Percentiles rank a stretch among this genome's conserved stretches.
These are phyloP conservation scores for Lapara coniferarum DNA, from an alignment of 2,888 invertebrate species.

Conservation along the genomic window DNA sequence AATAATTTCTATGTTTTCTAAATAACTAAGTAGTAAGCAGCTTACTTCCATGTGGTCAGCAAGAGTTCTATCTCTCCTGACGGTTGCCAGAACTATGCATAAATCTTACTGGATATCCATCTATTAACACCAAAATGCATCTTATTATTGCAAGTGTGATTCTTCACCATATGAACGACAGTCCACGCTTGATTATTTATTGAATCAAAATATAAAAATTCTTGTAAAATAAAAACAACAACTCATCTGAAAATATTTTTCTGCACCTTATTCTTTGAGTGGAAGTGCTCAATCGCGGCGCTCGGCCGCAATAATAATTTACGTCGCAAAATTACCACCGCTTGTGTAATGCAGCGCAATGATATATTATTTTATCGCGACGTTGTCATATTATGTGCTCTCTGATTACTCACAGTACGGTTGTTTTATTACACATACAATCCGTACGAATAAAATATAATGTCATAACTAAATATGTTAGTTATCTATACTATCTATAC, in stretches of 20 bases:
- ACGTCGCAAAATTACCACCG: slow-evolving; percentile 58
- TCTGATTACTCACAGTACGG: slow-evolving; percentile 30
- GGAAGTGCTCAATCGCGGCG: slow-evolving; percentile 44
- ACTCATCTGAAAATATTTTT: slow-evolving; percentile 24
- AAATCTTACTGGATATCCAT: too few species aligned
- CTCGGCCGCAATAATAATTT: slow-evolving; percentile 52
- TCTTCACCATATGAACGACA: too few species aligned
- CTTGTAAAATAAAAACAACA: not conserved
- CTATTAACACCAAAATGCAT: too few species aligned
- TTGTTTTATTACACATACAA: slow-evolving; percentile 19
- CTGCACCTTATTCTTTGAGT: slow-evolving; percentile 47
- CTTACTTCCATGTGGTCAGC: too few species aligned
- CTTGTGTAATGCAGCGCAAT: slow-evolving; percentile 65
- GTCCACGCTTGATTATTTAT: too few species aligned
- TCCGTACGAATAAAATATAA: not conserved
- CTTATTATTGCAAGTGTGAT: too few species aligned
- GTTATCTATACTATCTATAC: too few species aligned
- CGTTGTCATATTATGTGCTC: slow-evolving; percentile 31
- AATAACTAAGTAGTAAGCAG: too few species aligned
- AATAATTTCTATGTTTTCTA: too few species aligned
- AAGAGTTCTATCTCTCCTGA: too few species aligned
- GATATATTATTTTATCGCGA: slow-evolving; percentile 50
- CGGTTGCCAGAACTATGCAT: too few species aligned
- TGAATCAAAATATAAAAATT: not conserved
- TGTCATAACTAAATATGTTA: not conserved